phyloP scores from a whole-genome alignment of 2,888 invertebrate species.

The Terebella lapidaria region DNA sequence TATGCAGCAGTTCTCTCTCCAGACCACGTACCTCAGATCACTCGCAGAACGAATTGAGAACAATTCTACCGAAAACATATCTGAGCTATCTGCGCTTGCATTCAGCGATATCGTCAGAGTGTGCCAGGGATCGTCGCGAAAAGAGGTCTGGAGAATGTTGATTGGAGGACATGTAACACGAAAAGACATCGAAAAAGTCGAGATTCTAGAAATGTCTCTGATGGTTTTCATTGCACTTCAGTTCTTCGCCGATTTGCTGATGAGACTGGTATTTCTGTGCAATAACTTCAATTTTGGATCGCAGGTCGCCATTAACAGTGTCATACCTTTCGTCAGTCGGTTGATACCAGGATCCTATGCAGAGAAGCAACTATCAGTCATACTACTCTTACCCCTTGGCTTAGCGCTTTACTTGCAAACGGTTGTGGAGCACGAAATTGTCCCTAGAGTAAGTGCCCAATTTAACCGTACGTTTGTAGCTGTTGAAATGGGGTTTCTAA shows the following conservation, averaged over 20 bases:
- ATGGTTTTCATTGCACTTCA: too few species aligned
- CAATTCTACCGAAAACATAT: too few species aligned
- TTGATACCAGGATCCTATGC: not conserved
- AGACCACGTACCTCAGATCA: too few species aligned
- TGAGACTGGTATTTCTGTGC: not conserved
- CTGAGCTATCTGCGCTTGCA: too few species aligned
- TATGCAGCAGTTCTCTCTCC: too few species aligned
- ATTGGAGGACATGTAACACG: not conserved
- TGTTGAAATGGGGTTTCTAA: not conserved
- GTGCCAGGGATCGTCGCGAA: not conserved
- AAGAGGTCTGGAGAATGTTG: not conserved
- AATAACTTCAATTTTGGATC: not conserved
- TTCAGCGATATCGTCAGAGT: not conserved
- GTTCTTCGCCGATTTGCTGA: too few species aligned
- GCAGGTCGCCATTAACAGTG: not conserved
- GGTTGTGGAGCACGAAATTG: not conserved
- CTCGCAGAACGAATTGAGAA: too few species aligned
- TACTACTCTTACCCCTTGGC: not conserved
- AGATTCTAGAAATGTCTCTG: not conserved
- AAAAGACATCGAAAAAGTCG: not conserved
- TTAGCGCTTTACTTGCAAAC: not conserved
- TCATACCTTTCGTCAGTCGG: not conserved
- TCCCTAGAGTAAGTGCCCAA: too few species aligned
- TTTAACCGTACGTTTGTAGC: too few species aligned
- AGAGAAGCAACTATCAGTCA: not conserved